Base-by-base conservation (phyloP, 2,888 invertebrate genomes). In the Ptilodon capucinus region DNA sequence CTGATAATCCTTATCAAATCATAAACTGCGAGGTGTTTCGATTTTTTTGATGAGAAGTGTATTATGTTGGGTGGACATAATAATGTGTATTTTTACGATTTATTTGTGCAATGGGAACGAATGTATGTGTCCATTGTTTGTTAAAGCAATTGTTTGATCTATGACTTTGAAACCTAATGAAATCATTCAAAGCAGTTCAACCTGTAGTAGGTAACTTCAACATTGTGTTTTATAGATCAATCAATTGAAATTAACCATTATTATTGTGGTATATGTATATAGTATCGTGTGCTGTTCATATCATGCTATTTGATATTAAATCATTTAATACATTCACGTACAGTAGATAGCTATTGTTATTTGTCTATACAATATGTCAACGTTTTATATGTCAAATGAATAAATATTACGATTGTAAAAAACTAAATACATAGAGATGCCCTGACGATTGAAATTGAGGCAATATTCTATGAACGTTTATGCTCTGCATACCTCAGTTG, bases 331-430 rank as follows among this genome's bases (percentile, higher is more conserved):
- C 53, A 54, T 50, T 61, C 61, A 68, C 58, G 61, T 60, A 57
- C 40, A 65, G 77, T 79, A 79, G 79, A 73, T 73, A 55, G 59
- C 76, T 56, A 61, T 58, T 75, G 74, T 80, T 60, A 50, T 51
- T 25, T 46, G 53, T 66, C 48, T 52, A 49, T 45, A 23, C 16
- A 13, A 42, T 13, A 25, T 17, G 32, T 32, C 13, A 32, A 32
- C 6, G 8, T 32, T 32, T 14, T 9, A 14, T 32, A 5, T 32
- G 13, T 13, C 3, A 13, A 32, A 2, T 6, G 8, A 13, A 32
- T 5, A 32, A n/a, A 32, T 3, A 32, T 32, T 8, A 9, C 3
- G 11, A 25, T 8, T 25, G 9, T n/a, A n/a, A n/a, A n/a, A n/a
- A n/a, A n/a, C n/a, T n/a, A n/a, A n/a, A n/a, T n/a, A n/a, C n/a